Evolutionary conservation across 2,113 vertebrate species (phyloP).

Genomic region (Microcebus griseorufus): DNA sequence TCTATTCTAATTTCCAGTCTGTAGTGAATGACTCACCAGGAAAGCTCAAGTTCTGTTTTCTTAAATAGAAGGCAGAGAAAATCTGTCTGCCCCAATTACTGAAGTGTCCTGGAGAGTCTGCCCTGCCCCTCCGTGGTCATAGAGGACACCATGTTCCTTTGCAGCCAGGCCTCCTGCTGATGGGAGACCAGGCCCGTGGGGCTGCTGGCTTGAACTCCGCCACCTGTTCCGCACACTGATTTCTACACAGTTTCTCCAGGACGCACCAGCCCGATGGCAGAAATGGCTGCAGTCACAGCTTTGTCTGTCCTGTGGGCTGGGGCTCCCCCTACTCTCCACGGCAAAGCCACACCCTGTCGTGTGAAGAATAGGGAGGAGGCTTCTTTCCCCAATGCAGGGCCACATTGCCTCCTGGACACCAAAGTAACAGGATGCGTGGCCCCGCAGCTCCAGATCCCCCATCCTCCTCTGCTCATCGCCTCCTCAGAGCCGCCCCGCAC

Average conservation of each 20-base stretch:
- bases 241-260: background rate
- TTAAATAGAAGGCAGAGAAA: background rate
- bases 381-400: background rate
- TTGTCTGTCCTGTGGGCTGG: background rate
- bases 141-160: background rate
- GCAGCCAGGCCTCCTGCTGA: background rate
- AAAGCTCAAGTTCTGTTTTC: background rate
- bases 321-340: background rate
- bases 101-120: background rate
- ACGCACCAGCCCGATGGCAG: background rate
- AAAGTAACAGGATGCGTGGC: background rate
- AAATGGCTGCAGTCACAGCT: background rate
- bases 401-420: background rate
- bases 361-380: background rate
- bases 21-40: background rate
- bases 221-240: background rate
- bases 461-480: background rate
- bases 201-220: background rate
- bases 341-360: background rate
- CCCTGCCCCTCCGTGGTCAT: background rate
- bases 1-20: background rate
- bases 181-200: background rate
- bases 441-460: background rate
- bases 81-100: background rate
- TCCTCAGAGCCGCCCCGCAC: background rate